Evolutionary conservation across 2,797 vertebrate genomes (phyloP).

Genomic region (Leptatherina wallacei): DNA sequence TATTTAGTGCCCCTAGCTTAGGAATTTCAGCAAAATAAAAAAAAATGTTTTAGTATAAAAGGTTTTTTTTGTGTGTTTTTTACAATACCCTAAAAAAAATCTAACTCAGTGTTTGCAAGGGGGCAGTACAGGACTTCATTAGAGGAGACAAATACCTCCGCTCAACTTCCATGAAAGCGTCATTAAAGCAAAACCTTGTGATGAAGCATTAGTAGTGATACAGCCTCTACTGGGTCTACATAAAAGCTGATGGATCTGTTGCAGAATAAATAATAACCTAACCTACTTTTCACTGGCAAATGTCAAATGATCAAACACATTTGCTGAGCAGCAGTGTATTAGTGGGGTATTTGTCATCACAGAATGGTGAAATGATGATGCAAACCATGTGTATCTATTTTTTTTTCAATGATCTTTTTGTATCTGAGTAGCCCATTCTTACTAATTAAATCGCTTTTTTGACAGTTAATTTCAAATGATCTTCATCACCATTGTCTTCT

Average conservation of each 20-base stretch:
- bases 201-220: conserved; percentile 46
- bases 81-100: conserved; percentile 16
- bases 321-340: conserved; percentile 22
- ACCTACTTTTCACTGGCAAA: conserved; percentile 48
- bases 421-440: conserved; percentile 10
- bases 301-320: conserved; percentile 46
- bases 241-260: conserved; percentile 33
- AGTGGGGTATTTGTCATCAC: conserved; percentile 28
- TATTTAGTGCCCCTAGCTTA: conserved; percentile 64
- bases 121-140: conserved; percentile 68
- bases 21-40: conserved; percentile 28
- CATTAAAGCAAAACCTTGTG: conserved; percentile 39
- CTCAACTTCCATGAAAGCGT: conserved; percentile 41
- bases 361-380: conserved; percentile 43
- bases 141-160: conserved; percentile 34
- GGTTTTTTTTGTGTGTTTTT: not conserved
- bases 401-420: not conserved
- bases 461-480: not conserved
- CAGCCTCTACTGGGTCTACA: conserved; percentile 35
- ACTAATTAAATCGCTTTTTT: conserved; percentile 31
- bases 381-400: conserved; percentile 44
- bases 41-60: not conserved
- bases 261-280: conserved; percentile 44
- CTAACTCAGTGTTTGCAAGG: conserved; percentile 34
- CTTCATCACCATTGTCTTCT: too few species aligned